Base-by-base conservation (phyloP, 2,888 invertebrate species). In the Crepidodera aurea region DNA sequence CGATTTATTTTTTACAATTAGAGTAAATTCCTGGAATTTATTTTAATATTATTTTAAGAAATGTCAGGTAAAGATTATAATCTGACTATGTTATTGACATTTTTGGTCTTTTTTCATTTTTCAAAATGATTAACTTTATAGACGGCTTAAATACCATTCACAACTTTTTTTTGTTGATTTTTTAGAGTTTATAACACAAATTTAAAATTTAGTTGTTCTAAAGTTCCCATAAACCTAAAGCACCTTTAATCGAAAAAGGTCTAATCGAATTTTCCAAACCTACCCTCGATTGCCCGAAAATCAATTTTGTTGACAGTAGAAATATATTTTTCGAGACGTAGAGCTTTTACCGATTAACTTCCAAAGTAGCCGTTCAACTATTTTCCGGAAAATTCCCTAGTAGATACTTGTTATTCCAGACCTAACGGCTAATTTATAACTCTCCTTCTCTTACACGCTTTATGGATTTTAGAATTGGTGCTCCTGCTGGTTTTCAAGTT, bases 391-490 rank as follows among this genome's bases (percentile, higher is more conserved):
- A 37, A 53, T 53, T 53, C 25, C 32, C 53, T 13, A 53, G 54
- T 48, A 48, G 44, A 50, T 61, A 61, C 54, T 60, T 64, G 51
- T 51, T 64, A 64, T 64, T 61, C 64, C 18, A 55, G 29, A 50
- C 50, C 46, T 48, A 54, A 19, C 19, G 12, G 44, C 37, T 58
- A 64, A 64, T 61, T 64, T 64, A 64, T 61, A 44, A 37, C 56
- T 54, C 19, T 42, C 48, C 40, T 50, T 44, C 51, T 46, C 58
- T 61, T 51, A 27, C 42, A 44, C 51, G 22, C 54, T 61, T 58
- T 53, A 60, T 53, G 57, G 51, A 57, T 56, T 55, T 40, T 16
- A 53, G 18, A 50, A 29, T 16, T 40, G 40, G 18, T 10, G 40
- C 18, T 40, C 40, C 1, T 40, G 18, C 40, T 18, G 18, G 8